Evolutionary conservation across 2,888 invertebrate genomes (phyloP), one percentile per base, ranked within the genome.

Genomic region (Creontiades dilutus): DNA sequence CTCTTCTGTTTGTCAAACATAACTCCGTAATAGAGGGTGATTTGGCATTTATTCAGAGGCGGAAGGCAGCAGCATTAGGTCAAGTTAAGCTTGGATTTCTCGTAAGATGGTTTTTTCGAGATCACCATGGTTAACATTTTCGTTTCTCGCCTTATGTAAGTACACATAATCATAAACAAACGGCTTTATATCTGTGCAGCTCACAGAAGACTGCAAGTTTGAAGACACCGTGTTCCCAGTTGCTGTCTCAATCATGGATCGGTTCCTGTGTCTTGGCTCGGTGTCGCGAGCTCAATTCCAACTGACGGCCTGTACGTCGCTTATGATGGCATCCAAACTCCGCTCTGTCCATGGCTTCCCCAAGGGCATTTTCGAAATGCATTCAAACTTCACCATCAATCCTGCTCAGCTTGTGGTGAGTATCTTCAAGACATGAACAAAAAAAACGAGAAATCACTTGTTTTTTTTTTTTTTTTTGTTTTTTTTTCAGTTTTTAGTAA

Each of bases 151-250:
- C 37, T 2, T 4, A 37, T 7, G 7, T 37, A 37, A 4, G 7
- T 37, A 37, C 7, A 37, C 37, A 2, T 37, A 37, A 37, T 37
- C 37, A 37, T 37, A 37, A 37, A 37, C 37, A 37, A 37, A 37
- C 2, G 2, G 37, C 7, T 37, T 37, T 37, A 37, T 4, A 37
- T 37, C 19, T 61, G 16, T 61, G 61, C 61, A 86, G 86, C 23
- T 86, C n/a, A n/a, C 86, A 3, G 86, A 86, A 75, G 46, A 68
- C 19, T 86, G n/a, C 86, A 46, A 86, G 37, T 75, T 86, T 19
- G 86, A 86, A 86, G 47, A 86, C 86, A 68, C 61, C 75, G 86
- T 86, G 47, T 86, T 61, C 46, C 86, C 86, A 7, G 23, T 86
- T 37, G 86, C 86, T 13, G 86, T 86, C 16, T 86, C 86, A 12